phyloP scores from a whole-genome alignment of 2,888 invertebrate genomes.

The Palloptera scutellata region DNA sequence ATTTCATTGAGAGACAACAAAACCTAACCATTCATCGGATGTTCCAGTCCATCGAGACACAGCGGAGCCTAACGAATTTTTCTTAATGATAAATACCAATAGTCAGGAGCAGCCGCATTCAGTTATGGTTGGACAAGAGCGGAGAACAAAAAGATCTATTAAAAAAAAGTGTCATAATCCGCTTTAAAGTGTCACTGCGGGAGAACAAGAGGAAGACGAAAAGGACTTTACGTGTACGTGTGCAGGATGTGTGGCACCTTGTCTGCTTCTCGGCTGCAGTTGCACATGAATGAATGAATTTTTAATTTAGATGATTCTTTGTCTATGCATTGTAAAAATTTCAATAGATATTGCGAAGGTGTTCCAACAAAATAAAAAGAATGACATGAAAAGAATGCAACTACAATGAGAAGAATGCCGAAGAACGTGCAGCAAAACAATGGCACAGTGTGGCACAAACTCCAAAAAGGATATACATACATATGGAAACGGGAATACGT shows the following conservation, averaged over 20 bases:
- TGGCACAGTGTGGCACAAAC: conserved; percentile 48
- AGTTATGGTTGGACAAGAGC: no score
- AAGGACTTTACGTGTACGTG: conserved; percentile 8
- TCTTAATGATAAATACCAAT: no score
- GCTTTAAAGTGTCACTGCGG: conserved; percentile 51
- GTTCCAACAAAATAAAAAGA: conserved; percentile 19
- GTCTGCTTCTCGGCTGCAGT: conserved; percentile 22
- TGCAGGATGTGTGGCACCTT: conserved; percentile 44
- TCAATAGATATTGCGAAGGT: no score
- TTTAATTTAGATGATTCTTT: conserved; percentile 31
- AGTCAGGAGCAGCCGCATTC: no score
- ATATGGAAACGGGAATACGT: neutral
- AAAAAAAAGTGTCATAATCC: conserved; percentile 55
- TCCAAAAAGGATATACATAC: conserved; percentile 13
- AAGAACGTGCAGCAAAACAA: conserved; percentile 48
- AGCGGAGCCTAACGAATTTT: no score
- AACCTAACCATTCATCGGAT: conserved; percentile 24
- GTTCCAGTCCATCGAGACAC: no score
- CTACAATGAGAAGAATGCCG: conserved; percentile 32
- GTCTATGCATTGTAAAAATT: no score
- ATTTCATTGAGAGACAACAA: conserved; percentile 36
- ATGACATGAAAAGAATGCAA: conserved; percentile 17
- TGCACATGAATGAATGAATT: conserved; percentile 39
- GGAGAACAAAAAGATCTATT: no score
- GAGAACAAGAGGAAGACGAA: no score